Percentiles rank a stretch among this genome's conserved stretches.
These are phyloP conservation scores for Thaumatotibia leucotreta DNA, from an alignment of 1,140 invertebrate species.

Conservation along the genomic window DNA sequence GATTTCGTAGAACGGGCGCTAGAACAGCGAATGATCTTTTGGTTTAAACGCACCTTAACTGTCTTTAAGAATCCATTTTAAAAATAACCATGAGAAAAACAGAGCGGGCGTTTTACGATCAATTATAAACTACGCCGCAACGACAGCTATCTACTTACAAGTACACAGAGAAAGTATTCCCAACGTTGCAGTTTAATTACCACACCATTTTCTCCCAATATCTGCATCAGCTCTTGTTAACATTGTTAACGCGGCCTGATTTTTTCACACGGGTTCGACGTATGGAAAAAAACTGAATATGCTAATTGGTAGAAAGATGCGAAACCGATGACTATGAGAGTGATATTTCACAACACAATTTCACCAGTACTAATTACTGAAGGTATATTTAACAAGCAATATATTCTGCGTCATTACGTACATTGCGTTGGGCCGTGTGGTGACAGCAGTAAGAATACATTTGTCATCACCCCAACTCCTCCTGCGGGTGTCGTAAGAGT, in stretches of 20 bases:
- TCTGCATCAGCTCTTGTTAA: background rate
- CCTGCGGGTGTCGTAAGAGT: too few relatives aligned
- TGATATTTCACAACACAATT: background rate
- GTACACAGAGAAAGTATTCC: background rate
- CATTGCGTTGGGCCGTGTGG: too few relatives aligned
- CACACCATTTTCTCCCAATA: background rate
- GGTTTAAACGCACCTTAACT: too few relatives aligned
- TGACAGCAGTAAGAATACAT: too few relatives aligned
- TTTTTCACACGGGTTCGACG: background rate
- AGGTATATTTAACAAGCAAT: background rate
- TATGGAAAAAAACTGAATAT: background rate
- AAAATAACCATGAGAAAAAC: background rate
- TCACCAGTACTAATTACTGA: background rate
- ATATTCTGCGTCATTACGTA: conserved; percentile 4
- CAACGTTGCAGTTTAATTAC: background rate
- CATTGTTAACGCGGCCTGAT: background rate
- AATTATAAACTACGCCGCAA: background rate
- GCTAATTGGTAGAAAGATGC: conserved; percentile 5
- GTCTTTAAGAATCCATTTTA: background rate
- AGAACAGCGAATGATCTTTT: too few relatives aligned
- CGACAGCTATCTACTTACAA: too few relatives aligned
- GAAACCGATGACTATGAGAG: background rate
- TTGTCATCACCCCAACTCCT: too few relatives aligned
- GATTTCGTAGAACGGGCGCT: too few relatives aligned
- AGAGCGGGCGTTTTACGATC: background rate